Conservation (phyloP, 2,113 vertebrate species). For the Melospiza georgiana region DNA sequence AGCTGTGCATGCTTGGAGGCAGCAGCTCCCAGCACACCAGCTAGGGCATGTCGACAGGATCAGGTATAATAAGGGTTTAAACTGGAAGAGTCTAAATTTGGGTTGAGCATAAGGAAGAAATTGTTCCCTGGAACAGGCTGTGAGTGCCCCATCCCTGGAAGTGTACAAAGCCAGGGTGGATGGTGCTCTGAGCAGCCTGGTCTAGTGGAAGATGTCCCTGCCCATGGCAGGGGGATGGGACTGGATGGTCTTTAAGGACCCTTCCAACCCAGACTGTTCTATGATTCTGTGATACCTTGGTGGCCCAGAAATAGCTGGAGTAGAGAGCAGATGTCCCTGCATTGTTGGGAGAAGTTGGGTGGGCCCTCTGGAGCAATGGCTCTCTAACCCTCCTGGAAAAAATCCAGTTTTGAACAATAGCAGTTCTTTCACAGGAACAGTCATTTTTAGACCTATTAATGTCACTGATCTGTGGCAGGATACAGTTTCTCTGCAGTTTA, state of each 20-base stretch:
- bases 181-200: background rate
- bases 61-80: background rate
- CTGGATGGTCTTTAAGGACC: background rate
- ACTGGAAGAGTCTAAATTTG: background rate
- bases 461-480: background rate
- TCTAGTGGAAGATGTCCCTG: background rate
- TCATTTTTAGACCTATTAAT: background rate
- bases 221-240: background rate
- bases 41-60: accelerated
- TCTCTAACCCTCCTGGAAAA: background rate
- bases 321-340: background rate
- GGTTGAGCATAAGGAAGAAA: background rate
- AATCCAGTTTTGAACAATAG: background rate
- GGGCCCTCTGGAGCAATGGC: background rate
- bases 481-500: background rate
- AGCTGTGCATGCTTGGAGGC: background rate
- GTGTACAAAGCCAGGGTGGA: background rate
- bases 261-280: background rate
- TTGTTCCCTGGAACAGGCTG: background rate
- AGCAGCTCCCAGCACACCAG: background rate
- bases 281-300: background rate
- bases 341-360: background rate
- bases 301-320: background rate
- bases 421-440: background rate
- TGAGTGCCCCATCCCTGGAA: background rate